A percentile compares a stretch with the other conserved stretches of the same genome.
These are phyloP conservation scores for Crepidodera aurea DNA, from an alignment of 2,888 invertebrate species.

Conservation along the genomic window DNA sequence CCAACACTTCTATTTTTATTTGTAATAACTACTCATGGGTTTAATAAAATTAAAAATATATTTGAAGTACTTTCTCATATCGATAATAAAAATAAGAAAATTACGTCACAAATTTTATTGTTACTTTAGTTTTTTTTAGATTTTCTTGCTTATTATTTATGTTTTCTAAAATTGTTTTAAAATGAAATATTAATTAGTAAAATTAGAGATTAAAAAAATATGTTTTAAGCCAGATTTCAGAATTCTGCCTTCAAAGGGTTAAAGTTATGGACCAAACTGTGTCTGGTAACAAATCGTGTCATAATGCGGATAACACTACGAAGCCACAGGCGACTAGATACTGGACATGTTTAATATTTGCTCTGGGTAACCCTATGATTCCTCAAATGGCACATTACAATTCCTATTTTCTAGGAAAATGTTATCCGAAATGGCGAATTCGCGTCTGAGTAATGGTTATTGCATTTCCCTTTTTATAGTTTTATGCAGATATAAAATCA, in stretches of 20 bases:
- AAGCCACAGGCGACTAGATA: constrained; percentile 43
- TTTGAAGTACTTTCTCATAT: too few species aligned
- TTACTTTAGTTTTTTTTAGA: too few species aligned
- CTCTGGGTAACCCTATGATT: constrained; percentile 32
- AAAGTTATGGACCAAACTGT: constrained; percentile 5
- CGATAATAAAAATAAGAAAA: too few species aligned
- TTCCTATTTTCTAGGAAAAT: constrained; percentile 28
- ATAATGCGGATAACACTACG: constrained; percentile 21
- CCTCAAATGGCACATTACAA: constrained; percentile 36
- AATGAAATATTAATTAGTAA: too few species aligned
- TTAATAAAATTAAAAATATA: too few species aligned
- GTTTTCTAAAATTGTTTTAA: too few species aligned
- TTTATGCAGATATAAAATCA: background rate
- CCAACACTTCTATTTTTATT: too few species aligned
- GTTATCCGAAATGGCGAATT: constrained; percentile 13
- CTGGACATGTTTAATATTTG: constrained; percentile 44
- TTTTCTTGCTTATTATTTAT: too few species aligned
- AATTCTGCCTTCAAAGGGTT: background rate
- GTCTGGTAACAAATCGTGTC: constrained; percentile 19
- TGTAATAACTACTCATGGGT: too few species aligned
- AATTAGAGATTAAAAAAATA: too few species aligned
- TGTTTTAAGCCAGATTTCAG: too few species aligned
- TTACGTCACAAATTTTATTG: too few species aligned
- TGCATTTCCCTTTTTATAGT: constrained; percentile 4
- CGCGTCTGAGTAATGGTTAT: constrained; percentile 20